Base-by-base conservation (phyloP, 2,113 vertebrate species). In the Chiloscyllium plagiosum region DNA sequence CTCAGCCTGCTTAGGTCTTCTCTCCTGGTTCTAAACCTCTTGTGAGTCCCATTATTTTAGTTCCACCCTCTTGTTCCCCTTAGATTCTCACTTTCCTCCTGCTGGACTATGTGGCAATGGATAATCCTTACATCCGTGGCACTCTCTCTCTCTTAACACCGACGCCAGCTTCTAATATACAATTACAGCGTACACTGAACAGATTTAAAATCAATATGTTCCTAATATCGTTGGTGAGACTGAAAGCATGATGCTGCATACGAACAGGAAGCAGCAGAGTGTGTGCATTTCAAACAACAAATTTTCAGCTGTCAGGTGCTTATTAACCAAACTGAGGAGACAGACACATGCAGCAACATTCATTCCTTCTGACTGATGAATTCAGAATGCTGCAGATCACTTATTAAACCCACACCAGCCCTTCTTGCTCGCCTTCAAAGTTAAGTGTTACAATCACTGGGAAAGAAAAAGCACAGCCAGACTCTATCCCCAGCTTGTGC, bases 181-280 rank as follows among this genome's bases (percentile, higher is more conserved):
- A 98, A 98, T 98, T 98, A 98, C 97, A 97, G 97, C 97, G 83
- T 97, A 97, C 97, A 97, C 96, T 96, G 97, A 97, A 97, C 97
- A 98, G 97, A 97, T 98, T 98, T 97, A 97, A 96, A 98, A 99
- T 99, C 98, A 98, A 99, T 99, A 98, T 97, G 96, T 97, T 97
- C 97, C 98, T 98, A 98, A 98, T 98, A 98, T 98, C 95, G 96
- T 97, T 96, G 97, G 97, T 97, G 96, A 97, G 97, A 97, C 98
- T 98, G 97, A 98, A 97, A 97, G 98, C 97, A 97, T 97, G 97
- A 97, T 97, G 97, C 96, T 97, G 97, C 97, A 98, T 97, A 97
- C 96, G 96, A 96, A 97, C 98, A 98, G 98, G 98, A 98, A 98
- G 98, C 98, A 98, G 98, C 97, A 97, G 97, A 96, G 97, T 95